phyloP scores from a whole-genome alignment of 2,113 vertebrate species.

The Aptenodytes forsteri region DNA sequence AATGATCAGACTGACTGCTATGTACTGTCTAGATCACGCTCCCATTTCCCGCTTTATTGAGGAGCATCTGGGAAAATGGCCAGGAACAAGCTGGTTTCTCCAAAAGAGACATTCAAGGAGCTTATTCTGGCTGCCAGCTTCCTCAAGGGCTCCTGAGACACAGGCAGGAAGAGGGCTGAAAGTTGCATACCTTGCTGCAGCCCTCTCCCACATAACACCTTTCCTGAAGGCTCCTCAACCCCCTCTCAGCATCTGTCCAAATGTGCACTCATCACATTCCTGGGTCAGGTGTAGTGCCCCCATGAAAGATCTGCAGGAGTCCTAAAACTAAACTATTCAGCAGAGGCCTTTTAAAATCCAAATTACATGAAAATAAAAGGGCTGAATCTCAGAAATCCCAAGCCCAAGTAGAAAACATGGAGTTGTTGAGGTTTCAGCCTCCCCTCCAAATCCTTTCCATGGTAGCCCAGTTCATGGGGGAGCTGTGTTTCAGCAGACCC shows the following conservation, averaged over 20 bases:
- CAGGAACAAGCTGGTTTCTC: slow-evolving; percentile 29
- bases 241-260: neutral
- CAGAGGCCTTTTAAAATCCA: neutral
- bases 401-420: neutral
- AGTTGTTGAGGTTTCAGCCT: neutral
- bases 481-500: neutral
- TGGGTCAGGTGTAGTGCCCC: rapidly evolving
- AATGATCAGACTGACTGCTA: neutral
- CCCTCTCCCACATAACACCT: neutral
- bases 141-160: neutral
- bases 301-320: neutral
- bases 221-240: neutral
- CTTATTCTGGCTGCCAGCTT: neutral
- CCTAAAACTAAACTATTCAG: neutral
- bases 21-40: neutral
- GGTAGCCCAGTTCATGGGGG: neutral
- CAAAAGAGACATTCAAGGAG: slow-evolving; percentile 4
- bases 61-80: neutral
- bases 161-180: neutral
- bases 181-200: neutral
- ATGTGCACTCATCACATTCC: neutral
- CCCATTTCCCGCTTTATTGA: neutral
- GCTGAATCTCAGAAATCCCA: neutral
- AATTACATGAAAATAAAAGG: neutral
- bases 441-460: neutral